phyloP scores from a whole-genome alignment of 2,797 vertebrate genomes.

The Botia almorhae region DNA sequence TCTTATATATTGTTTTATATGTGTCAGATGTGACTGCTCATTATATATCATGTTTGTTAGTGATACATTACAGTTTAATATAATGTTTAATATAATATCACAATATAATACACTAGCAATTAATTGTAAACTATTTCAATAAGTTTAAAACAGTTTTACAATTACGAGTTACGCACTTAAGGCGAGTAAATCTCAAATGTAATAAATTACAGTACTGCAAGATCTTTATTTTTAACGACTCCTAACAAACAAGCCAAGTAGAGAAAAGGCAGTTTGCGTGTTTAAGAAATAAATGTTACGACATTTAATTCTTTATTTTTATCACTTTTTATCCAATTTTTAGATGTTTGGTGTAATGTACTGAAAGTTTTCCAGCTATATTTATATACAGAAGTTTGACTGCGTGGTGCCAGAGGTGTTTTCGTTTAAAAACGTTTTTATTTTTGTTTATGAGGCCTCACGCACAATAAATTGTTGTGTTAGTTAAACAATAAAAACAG shows the following conservation, averaged over 20 bases:
- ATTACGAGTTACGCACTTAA: background rate
- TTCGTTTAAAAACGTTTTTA: background rate
- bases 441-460: background rate
- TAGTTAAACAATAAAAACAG: constrained; percentile 31
- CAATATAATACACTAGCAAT: background rate
- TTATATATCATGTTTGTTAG: background rate
- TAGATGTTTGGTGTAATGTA: no score
- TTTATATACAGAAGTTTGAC: background rate
- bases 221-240: background rate
- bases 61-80: no score
- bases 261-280: background rate
- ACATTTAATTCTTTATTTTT: no score
- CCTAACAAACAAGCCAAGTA: background rate
- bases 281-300: no score
- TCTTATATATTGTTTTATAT: constrained; percentile 7
- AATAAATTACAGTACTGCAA: background rate
- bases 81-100: no score
- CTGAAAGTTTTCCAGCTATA: constrained; percentile 39
- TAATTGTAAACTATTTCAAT: background rate
- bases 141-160: background rate
- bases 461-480: constrained; percentile 4
- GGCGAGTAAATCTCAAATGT: background rate
- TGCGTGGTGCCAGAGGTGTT: constrained; percentile 45
- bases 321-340: no score
- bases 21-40: constrained; percentile 7